These are phyloP conservation scores for Cheilosia scutellata DNA, from an alignment of 2,888 invertebrate species.

Conservation along the genomic window DNA sequence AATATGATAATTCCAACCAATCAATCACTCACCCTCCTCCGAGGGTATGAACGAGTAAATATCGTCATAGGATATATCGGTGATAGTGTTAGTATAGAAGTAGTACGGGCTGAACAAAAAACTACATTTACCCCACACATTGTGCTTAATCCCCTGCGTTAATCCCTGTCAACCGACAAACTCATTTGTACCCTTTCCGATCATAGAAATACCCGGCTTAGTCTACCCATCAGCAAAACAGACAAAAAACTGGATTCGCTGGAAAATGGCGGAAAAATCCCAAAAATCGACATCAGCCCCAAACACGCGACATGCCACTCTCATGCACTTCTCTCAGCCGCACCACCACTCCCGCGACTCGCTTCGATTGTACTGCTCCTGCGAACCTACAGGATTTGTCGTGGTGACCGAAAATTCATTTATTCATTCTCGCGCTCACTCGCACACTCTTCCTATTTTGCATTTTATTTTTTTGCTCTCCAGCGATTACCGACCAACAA, in stretches of 20 bases:
- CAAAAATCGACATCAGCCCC: conserved; percentile 67
- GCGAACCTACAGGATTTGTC: conserved; percentile 68
- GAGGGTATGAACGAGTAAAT: conserved; percentile 11
- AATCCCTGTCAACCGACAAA: conserved; percentile 76
- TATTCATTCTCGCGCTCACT: conserved; percentile 72
- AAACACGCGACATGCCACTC: conserved; percentile 65
- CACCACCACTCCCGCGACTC: not conserved
- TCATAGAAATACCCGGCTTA: conserved; percentile 61
- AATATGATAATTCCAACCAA: conserved; percentile 75
- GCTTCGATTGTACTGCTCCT: conserved; percentile 42
- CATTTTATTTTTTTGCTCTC: conserved; percentile 25
- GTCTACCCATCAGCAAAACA: conserved; percentile 41
- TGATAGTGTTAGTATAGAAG: conserved; percentile 24
- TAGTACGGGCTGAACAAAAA: conserved; percentile 39
- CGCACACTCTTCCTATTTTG: conserved; percentile 44
- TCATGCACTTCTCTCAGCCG: conserved; percentile 18
- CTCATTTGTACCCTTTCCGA: conserved; percentile 71
- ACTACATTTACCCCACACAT: conserved; percentile 42
- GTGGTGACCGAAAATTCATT: conserved; percentile 76
- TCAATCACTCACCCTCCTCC: conserved; percentile 59
- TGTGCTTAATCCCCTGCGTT: conserved; percentile 73
- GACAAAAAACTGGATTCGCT: conserved; percentile 14
- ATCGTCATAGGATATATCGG: conserved; percentile 32
- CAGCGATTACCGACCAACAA: conserved; percentile 73
- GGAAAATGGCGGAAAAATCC: conserved; percentile 74